Base-by-base conservation (phyloP, 2,113 vertebrate genomes). In the Lepisosteus oculatus region DNA sequence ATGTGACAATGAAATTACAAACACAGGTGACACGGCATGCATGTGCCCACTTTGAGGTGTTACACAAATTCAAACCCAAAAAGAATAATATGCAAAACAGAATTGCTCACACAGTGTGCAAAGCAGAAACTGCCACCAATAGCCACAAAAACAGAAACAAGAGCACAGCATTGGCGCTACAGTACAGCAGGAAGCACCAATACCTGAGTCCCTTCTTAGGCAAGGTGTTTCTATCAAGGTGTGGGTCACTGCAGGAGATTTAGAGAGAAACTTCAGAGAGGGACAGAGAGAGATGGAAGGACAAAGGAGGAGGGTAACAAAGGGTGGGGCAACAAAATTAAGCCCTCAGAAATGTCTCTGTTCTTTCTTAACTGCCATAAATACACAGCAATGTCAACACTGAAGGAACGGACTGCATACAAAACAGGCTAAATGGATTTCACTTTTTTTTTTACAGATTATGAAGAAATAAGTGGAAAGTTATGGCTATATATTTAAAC, bases 131-230 rank as follows among this genome's bases (percentile, higher is more conserved):
- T 67, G 43, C 65, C 55, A 45, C 55, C 55, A 59, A 71, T 43
- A 71, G 2, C 69, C 61, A 64, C 9, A 29, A 87, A 15, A 71
- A 86, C 71, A 81, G 77, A 81, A 74, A 80, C 76, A 62, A 71
- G 47, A 6, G 85, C 88, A 82, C 88, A 81, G 76, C 80, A 89
- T 84, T 78, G 83, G 81, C 79, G 73, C 80, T 87, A 91, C 82
- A 80, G 82, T 81, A 76, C 86, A 85, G 84, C 84, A 75, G 76
- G 87, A 89, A 81, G 85, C 87, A 85, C 81, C 84, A 88, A 93
- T 97, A 98, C 96, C 95, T 98, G 95, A 97, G 91, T 93, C 96
- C 96, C 86, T 96, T 98, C 88, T 96, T 99, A 93, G 97, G 96
- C 91, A 99, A 95, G 92, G 96, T 99, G 93, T 97, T 98, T 94